phyloP scores from a whole-genome alignment of 2,888 invertebrate genomes.

The Stenurella melanura region DNA sequence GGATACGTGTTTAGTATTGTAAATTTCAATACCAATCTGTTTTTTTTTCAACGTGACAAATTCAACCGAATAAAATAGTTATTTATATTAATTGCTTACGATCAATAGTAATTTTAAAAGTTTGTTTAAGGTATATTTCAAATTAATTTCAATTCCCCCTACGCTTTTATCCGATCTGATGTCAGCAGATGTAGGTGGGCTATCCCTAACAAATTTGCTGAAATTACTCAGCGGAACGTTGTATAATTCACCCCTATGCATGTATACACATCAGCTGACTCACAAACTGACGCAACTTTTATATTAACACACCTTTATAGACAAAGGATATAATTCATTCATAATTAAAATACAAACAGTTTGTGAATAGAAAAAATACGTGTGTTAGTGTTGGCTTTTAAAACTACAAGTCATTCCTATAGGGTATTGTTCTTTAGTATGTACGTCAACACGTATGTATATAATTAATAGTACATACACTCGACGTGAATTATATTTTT shows the following conservation, averaged over 20 bases:
- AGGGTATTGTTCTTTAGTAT: too few relatives aligned
- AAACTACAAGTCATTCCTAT: neutral
- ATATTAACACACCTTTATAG: neutral
- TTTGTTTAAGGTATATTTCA: neutral
- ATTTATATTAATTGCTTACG: too few relatives aligned
- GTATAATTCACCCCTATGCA: slow-evolving; percentile 25
- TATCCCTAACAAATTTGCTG: slow-evolving; percentile 2
- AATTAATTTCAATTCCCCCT: neutral
- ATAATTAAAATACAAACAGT: neutral
- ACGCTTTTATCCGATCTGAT: neutral
- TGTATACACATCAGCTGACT: slow-evolving; percentile 21
- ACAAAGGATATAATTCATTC: neutral
- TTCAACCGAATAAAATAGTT: too few relatives aligned
- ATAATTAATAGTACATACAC: too few relatives aligned
- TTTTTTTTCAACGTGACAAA: too few relatives aligned
- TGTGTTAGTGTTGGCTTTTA: neutral
- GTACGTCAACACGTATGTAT: too few relatives aligned
- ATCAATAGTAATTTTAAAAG: neutral
- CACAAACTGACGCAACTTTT: slow-evolving; percentile 19
- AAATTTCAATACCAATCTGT: too few relatives aligned
- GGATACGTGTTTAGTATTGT: too few relatives aligned
- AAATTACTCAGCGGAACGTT: slow-evolving; percentile 23
- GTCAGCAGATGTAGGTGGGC: slow-evolving; percentile 13
- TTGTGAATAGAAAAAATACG: neutral
- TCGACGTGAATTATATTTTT: too few relatives aligned